A percentile compares a stretch with the other conserved stretches of the same genome.
Conservation (phyloP, 2,113 vertebrate species). For the Eolophus roseicapilla region DNA sequence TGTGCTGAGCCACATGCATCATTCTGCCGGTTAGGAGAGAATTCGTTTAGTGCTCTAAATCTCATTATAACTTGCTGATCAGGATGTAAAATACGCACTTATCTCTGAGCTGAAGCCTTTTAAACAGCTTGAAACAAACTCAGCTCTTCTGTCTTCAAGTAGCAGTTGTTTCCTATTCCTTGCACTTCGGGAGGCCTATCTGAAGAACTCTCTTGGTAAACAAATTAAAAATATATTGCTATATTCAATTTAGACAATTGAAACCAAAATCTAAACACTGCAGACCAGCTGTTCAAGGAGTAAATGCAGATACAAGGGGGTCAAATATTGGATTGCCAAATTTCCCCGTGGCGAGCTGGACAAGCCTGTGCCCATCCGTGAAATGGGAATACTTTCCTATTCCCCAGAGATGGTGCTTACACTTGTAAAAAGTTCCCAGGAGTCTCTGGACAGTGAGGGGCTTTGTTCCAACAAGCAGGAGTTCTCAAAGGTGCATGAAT, state of each 20-base stretch:
- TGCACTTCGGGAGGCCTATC: not conserved
- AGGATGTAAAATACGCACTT: not conserved
- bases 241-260: not conserved
- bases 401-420: not conserved
- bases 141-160: not conserved
- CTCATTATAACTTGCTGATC: not conserved
- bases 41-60: not conserved
- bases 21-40: not conserved
- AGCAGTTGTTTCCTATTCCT: conserved; percentile 1
- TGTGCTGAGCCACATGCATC: not conserved
- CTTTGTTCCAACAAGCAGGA: not conserved
- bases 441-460: not conserved
- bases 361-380: not conserved
- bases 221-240: not conserved
- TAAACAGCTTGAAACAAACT: not conserved
- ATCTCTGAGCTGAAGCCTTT: not conserved
- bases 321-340: not conserved
- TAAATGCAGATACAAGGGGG: not conserved
- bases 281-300: not conserved
- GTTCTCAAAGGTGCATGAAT: not conserved
- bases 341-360: not conserved
- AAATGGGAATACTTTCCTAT: not conserved
- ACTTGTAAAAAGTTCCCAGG: not conserved
- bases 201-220: not conserved
- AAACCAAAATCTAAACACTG: not conserved